Evolutionary conservation across 1,140 invertebrate genomes (phyloP).

Genomic region (Rhopalosiphum padi): DNA sequence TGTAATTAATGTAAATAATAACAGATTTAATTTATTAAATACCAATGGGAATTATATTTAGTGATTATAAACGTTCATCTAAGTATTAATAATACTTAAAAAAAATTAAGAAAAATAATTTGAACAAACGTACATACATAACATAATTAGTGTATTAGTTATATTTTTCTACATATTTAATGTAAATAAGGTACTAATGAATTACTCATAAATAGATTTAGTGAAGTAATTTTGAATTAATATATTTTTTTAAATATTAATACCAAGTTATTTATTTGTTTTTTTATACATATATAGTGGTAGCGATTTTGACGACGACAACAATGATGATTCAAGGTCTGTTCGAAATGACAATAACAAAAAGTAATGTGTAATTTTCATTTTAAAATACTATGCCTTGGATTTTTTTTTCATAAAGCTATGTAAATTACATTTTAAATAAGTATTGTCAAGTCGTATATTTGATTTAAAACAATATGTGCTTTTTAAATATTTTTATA

Average conservation of each 20-base stretch:
- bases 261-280: conserved; percentile 1
- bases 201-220: background rate
- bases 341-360: conserved; percentile 72
- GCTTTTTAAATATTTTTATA: background rate
- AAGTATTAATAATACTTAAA: background rate
- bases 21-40: background rate
- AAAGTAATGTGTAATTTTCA: conserved; percentile 67
- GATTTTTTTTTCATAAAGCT: background rate
- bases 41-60: background rate
- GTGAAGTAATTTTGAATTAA: background rate
- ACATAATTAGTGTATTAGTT: background rate
- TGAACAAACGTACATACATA: background rate
- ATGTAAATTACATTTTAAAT: background rate
- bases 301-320: conserved; percentile 69
- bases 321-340: conserved; percentile 70
- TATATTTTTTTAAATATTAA: background rate
- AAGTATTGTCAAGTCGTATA: background rate
- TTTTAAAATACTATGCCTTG: background rate
- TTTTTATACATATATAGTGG: conserved; percentile 63
- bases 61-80: background rate
- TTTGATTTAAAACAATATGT: background rate
- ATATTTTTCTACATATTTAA: background rate
- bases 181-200: background rate
- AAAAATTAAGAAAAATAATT: background rate
- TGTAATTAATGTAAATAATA: background rate